Conservation (phyloP, 2,888 invertebrate species). For the Mesochorus sp. region DNA sequence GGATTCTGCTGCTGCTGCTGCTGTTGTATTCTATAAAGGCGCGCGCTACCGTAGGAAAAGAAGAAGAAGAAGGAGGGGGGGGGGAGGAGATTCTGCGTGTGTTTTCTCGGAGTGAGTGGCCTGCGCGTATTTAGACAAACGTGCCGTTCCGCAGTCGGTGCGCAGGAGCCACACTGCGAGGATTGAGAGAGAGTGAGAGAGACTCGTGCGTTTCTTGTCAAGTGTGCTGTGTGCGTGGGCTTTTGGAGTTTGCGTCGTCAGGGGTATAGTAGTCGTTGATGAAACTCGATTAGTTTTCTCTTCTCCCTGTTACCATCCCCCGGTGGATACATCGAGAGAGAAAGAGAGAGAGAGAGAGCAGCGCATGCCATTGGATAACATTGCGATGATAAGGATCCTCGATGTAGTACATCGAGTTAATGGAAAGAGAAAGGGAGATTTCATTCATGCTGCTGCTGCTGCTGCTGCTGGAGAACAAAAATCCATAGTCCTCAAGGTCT, state of each 20-base stretch:
- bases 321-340: not conserved
- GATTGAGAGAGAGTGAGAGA: constrained; percentile 25
- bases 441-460: constrained; percentile 38
- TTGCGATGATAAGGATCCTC: constrained; percentile 3
- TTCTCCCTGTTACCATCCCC: not conserved
- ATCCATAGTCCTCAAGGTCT: constrained; percentile 16
- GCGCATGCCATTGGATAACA: no score
- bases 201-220: not conserved
- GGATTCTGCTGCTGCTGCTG: no score
- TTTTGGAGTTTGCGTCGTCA: constrained; percentile 47
- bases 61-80: not conserved
- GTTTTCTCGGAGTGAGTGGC: constrained; percentile 51
- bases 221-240: not conserved
- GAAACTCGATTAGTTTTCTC: no score
- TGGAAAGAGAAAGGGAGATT: constrained; percentile 6
- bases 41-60: no score
- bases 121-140: constrained; percentile 61
- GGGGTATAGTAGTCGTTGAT: no score
- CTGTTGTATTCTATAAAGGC: no score
- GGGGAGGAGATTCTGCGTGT: constrained; percentile 23
- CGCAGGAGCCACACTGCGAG: constrained; percentile 59
- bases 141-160: constrained; percentile 59
- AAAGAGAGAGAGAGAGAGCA: no score
- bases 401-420: not conserved
- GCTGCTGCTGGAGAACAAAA: no score